Base-by-base conservation (phyloP, 2,797 vertebrate species). In the Periophthalmus magnuspinnatus region DNA sequence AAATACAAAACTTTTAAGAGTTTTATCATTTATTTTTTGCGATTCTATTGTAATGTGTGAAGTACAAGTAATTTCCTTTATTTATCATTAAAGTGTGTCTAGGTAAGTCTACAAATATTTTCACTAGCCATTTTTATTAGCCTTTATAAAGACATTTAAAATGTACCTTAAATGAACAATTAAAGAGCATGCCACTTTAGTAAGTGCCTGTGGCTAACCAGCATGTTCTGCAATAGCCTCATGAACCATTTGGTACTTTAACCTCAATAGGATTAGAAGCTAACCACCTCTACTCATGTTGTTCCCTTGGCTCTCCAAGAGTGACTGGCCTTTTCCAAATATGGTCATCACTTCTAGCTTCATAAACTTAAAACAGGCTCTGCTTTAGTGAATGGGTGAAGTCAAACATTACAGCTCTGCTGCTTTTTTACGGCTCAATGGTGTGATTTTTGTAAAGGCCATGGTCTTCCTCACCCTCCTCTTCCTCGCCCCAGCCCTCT, bases 401-500 rank as follows among this genome's bases (percentile, higher is more conserved):
- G 63, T 65, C 45, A 65, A 63, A 32, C 45, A 5, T 65, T n/a
- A 50, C 19, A 5, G 45, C 6, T 32, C 22, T 19, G 47, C 24
- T 33, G 63, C 45, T 50, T 65, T n/a, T 59, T 59, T 19, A 32
- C 13, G 10, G 47, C n/a, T 33, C 45, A 33, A 33, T 5, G 63
- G 45, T 33, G 63, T 5, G 28, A 65, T 65, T 65, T 65, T 33
- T 65, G 47, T 52, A 11, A 65, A 22, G 50, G 33, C 13, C 0
- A 36, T 8, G 0, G 22, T 32, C 19, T 59, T 59, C 57, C 81
- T 84, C 56, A 93, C 91, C 91, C 55, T 93, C 91, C 7, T 88
- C 88, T 16, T 82, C 94, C 77, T 95, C 94, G 22, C 94, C 96
- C 97, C 97, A 99, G 84, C 97, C 98, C 82, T 99, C 97, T 0